Evolutionary conservation across 1,140 invertebrate genomes (phyloP), one percentile per base, ranked within the genome.

Genomic region (Scylla paramamosain): DNA sequence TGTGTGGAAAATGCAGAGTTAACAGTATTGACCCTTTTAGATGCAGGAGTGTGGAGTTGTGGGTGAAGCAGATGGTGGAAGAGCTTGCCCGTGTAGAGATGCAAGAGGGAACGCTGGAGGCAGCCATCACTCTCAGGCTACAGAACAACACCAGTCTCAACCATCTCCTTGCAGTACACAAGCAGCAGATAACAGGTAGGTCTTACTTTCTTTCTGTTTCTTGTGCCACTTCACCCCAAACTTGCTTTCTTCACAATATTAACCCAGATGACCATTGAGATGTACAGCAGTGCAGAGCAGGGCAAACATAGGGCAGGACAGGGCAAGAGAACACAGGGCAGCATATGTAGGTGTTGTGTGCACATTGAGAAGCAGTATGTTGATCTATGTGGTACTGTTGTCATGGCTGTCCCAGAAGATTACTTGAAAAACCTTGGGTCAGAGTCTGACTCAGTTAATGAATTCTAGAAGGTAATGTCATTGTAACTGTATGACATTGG

Each of bases 51-150:
- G 48, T 88, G 16, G 67, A 31, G 31, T 29, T 39, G 6, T 95
- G 94, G 94, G 91, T 95, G 39, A 45, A 67, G 28, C 90, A 95
- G 28, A 45, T 95, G 48, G 94, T 92, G 32, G 67, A 59, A 10
- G 94, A 95, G n/a, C 52, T 95, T 0, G 83, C 45, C 7, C 16
- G 28, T 89, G 84, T 48, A 12, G 91, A 93, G 12, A 91, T 93
- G 10, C 88, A 39, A n/a, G 91, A 95, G 32, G 28, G 7, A 1
- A 48, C 77, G 3, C 48, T 95, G 48, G 46, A 93, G 25, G 25
- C 90, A 25, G 94, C 91, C n/a, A 92, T 95, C 91, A 93, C 28
- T 20, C 84, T 95, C 52, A 48, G 83, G 28, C 91, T 95, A 6
- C 90, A 91, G n/a, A 32, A 20, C 52, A 95, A 95, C 59, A 95